Base-by-base conservation (phyloP, 2,888 invertebrate species). In the Abscondita cerata region DNA sequence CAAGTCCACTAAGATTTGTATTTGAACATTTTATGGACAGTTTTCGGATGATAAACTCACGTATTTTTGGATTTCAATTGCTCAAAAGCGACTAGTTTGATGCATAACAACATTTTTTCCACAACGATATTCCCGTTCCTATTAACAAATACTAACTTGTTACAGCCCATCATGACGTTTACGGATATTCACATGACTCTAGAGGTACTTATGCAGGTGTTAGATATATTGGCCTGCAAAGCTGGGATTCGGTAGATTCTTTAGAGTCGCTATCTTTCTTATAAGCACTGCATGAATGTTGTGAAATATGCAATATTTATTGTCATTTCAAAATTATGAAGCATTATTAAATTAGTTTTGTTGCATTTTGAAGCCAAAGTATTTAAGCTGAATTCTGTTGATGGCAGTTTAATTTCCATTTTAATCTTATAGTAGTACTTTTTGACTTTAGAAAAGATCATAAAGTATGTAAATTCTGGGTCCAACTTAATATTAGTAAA, bases 121-220 rank as follows among this genome's bases (percentile, higher is more conserved):
- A n/a, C 11, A 4, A 5, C 38, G 8, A 6, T 38, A 38, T 38
- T n/a, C n/a, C n/a, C n/a, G n/a, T n/a, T 20, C 9, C 16, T 51
- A 51, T 65, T 65, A 70, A 65, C 62, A 61, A 34, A 25, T 57
- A 67, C 64, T 72, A 73, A 73, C 71, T 75, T 72, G 75, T 79
- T 80, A 73, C 82, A 86, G 85, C 84, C 75, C 83, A 83, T 77
- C 85, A 85, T 75, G 85, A 86, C 75, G 81, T 82, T 73, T 85
- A 85, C 80, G 83, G 87, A 77, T 89, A 89, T 82, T 83, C 83
- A 81, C 89, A 88, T 82, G 89, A 89, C 80, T 86, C 89, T 77
- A 85, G 90, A 89, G 91, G 91, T 89, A 74, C 72, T 72, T 77
- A 75, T 71, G 78, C 78, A 75, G 80, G 76, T 79, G 79, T 80